A percentile compares a stretch with the other conserved stretches of the same genome.
These are phyloP conservation scores for Apis cerana DNA, from an alignment of 1,140 invertebrate species.

Conservation along the genomic window DNA sequence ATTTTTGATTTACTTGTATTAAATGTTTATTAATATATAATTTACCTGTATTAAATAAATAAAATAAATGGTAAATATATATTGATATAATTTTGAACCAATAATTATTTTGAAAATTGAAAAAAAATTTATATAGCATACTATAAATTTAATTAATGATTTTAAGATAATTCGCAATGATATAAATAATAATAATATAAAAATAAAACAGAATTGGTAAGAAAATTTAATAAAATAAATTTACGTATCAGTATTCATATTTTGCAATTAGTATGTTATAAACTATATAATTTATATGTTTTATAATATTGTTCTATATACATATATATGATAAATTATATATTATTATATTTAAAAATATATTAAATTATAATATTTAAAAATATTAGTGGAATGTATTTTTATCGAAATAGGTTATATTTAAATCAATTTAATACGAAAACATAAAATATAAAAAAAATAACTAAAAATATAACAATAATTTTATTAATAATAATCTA, in stretches of 20 bases:
- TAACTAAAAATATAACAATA: neutral
- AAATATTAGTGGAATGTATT: neutral
- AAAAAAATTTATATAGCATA: neutral
- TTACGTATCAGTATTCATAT: slow-evolving; percentile 8
- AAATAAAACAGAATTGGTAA: neutral
- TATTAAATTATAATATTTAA: too few species aligned
- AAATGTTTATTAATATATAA: too few species aligned
- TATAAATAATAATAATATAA: neutral
- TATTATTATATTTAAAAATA: neutral
- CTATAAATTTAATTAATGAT: neutral
- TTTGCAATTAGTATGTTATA: neutral
- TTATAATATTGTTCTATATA: too few species aligned
- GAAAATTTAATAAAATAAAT: neutral
- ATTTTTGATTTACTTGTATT: too few species aligned
- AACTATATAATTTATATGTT: too few species aligned
- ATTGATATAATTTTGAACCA: slow-evolving; percentile 9
- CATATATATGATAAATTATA: neutral
- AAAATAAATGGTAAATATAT: slow-evolving; percentile 7
- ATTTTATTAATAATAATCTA: neutral
- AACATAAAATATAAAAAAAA: neutral
- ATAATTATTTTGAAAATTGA: slow-evolving; percentile 21
- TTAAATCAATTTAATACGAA: neutral
- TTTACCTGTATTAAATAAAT: too few species aligned
- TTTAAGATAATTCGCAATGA: neutral
- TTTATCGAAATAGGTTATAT: neutral